Conservation (phyloP, 2,888 invertebrate genomes). For the Metacarcinus magister region DNA sequence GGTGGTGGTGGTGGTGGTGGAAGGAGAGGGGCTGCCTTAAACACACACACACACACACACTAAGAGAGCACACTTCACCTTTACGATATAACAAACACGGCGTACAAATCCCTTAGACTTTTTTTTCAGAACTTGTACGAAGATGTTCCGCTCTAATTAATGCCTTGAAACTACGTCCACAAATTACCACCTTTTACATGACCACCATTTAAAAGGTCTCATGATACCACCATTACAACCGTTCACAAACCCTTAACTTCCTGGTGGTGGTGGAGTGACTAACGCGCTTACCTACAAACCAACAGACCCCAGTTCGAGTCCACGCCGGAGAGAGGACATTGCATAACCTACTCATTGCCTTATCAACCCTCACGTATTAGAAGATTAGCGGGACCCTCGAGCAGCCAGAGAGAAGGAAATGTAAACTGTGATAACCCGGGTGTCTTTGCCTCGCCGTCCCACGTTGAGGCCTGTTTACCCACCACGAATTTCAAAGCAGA, state of each 20-base stretch:
- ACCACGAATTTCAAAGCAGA: neutral
- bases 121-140: neutral
- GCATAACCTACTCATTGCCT: no score
- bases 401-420: no score
- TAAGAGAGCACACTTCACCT: neutral
- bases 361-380: no score
- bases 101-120: neutral
- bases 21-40: neutral
- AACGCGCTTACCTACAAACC: no score
- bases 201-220: neutral
- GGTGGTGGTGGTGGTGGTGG: no score
- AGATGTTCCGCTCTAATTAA: neutral
- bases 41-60: constrained; percentile 44
- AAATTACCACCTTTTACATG: neutral
- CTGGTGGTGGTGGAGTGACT: no score
- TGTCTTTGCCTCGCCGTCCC: neutral
- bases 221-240: neutral
- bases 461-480: neutral
- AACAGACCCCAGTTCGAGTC: no score
- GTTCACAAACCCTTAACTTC: no score
- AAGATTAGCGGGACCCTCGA: no score
- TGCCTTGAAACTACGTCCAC: neutral
- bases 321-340: no score
- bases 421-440: no score
- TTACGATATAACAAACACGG: neutral